A percentile compares a stretch with the other conserved stretches of the same genome.
phyloP scores from a whole-genome alignment of 2,113 vertebrate genomes.

The Notarius lentiginosus region DNA sequence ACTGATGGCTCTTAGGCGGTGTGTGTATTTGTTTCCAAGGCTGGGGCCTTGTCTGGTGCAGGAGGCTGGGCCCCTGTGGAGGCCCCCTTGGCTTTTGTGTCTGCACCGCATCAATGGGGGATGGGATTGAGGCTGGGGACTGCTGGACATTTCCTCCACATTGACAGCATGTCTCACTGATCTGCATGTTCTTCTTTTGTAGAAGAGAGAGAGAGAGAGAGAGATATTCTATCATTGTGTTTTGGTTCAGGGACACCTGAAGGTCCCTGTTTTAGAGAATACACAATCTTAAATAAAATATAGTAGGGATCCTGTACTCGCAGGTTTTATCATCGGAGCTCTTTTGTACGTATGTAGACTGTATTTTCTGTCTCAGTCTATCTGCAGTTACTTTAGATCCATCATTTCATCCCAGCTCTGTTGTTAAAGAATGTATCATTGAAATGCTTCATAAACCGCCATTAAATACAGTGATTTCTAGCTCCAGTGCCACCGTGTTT shows the following conservation, averaged over 20 bases:
- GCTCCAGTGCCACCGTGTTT: not conserved
- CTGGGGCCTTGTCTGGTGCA: slow-evolving; percentile 44
- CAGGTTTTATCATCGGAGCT: not conserved
- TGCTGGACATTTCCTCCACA: slow-evolving; percentile 28
- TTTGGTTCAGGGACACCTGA: not conserved
- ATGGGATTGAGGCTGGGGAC: slow-evolving; percentile 10
- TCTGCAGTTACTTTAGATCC: not conserved
- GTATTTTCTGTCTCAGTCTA: not conserved
- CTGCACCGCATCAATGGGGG: slow-evolving; percentile 38
- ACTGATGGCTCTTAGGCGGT: slow-evolving; percentile 37
- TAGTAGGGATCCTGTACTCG: not conserved
- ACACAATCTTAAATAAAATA: not conserved
- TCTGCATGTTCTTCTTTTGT: not conserved
- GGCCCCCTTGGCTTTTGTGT: slow-evolving; percentile 50
- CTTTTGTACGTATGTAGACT: not conserved
- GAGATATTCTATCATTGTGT: not conserved
- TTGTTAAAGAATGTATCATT: not conserved
- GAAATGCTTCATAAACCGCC: not conserved
- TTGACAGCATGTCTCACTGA: slow-evolving; percentile 10
- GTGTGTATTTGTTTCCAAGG: slow-evolving; percentile 39
- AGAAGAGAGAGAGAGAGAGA: not conserved
- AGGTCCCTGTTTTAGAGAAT: not conserved
- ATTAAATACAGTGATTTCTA: not conserved
- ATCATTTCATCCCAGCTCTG: not conserved
- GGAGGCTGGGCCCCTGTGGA: slow-evolving; percentile 29